These are phyloP conservation scores for Philypnodon macrostomus DNA, from an alignment of 2,797 vertebrate species.

Conservation along the genomic window DNA sequence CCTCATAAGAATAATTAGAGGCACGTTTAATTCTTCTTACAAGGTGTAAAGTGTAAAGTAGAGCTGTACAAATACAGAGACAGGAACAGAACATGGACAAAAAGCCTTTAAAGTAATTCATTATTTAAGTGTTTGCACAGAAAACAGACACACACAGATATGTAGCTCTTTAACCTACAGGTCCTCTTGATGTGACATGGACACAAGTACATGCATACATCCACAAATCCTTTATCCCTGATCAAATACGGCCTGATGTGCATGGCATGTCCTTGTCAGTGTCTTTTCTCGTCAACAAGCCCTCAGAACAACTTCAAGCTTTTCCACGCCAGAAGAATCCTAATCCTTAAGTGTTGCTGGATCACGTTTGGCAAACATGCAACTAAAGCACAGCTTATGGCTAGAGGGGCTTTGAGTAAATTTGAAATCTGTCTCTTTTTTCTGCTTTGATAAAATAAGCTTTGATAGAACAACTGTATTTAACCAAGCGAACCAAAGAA, in stretches of 20 bases:
- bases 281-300: conserved; percentile 49
- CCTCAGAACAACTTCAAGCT: conserved; percentile 35
- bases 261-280: conserved; percentile 49
- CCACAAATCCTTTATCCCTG: conserved; percentile 27
- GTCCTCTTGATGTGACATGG: conserved; percentile 7
- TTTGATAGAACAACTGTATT: conserved; percentile 37
- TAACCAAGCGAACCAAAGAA: conserved; percentile 13
- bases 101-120: conserved; percentile 20
- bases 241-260: conserved; percentile 38
- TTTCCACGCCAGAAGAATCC: conserved; percentile 29
- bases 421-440: conserved; percentile 46
- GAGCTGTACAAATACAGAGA: conserved; percentile 1
- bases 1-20: conserved; percentile 60
- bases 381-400: conserved; percentile 41
- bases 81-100: conserved; percentile 10
- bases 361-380: conserved; percentile 57
- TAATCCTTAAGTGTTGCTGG: conserved; percentile 47
- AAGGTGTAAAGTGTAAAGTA: conserved; percentile 1
- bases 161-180: neutral
- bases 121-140: conserved; percentile 8
- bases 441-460: conserved; percentile 35
- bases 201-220: conserved; percentile 11
- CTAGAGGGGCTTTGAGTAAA: conserved; percentile 50
- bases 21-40: conserved; percentile 34
- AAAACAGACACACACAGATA: neutral